Evolutionary conservation across 2,888 invertebrate genomes (phyloP), one percentile per base, ranked within the genome.

Genomic region (Diaprepes abbreviatus): DNA sequence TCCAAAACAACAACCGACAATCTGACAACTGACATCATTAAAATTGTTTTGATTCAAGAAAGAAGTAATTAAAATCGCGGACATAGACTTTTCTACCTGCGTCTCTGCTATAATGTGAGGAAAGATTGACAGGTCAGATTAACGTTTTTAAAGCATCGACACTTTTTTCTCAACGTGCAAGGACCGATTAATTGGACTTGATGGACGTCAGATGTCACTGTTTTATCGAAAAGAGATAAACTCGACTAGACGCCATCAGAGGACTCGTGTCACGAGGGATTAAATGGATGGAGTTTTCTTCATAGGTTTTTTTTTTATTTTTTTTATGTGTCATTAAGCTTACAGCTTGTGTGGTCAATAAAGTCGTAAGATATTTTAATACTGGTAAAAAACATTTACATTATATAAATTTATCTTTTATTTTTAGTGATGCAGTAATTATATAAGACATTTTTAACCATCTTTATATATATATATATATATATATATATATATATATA

Each of bases 121-220:
- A 73, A 75, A 76, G 77, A 78, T 76, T 75, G 77, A 78, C 77
- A 73, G 63, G 66, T 33, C 33, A 66, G 66, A 67, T 67, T 71
- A 67, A 75, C 75, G 73, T 73, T 75, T 74, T 74, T 74, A 65
- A 73, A 73, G 70, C 69, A 74, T 77, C 77, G 76, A 77, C 77
- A 76, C 77, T 76, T 77, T 77, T 76, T 76, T 74, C 52, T 66
- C 71, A 66, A 72, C 72, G 71, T 64, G 73, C 72, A 63, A 74
- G 71, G 69, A 69, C 74, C 77, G 73, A 77, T 78, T 78, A 77
- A 78, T 78, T 78, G 78, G 75, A 75, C 76, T 67, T 74, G 77
- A 77, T 77, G 76, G 75, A 75, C 76, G 73, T 73, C 68, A 74
- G 71, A 74, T 74, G 77, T 76, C 76, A 75, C 70, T 21, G 40